Evolutionary conservation across 2,797 vertebrate genomes (phyloP).

Genomic region (Sus cebifrons): DNA sequence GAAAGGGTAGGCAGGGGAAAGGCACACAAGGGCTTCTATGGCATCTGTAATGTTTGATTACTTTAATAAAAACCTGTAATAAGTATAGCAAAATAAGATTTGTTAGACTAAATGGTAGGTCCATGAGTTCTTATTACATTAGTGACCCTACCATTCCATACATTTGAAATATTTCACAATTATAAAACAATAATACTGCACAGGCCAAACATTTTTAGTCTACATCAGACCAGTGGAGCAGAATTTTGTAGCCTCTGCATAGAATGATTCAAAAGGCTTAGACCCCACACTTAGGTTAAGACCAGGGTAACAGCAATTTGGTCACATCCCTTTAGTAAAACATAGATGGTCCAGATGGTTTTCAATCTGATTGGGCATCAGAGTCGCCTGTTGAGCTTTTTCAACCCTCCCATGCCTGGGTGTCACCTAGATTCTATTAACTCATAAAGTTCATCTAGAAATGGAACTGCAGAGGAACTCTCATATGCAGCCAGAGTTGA

Average conservation of each 20-base stretch:
- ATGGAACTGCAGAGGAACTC: neutral
- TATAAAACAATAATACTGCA: neutral
- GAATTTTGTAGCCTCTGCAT: neutral
- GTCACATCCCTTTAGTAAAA: neutral
- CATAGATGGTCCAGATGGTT: neutral
- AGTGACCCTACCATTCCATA: constrained; percentile 1
- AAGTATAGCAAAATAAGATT: constrained; percentile 55
- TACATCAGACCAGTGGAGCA: neutral
- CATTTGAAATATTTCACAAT: constrained; percentile 65
- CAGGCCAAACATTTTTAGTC: neutral
- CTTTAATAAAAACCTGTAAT: constrained; percentile 68
- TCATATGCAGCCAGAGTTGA: neutral
- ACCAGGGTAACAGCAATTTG: neutral
- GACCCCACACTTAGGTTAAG: neutral
- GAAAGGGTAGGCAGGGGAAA: neutral
- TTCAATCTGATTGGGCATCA: neutral
- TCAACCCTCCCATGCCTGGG: neutral
- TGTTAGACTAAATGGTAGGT: neutral
- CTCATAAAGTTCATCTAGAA: neutral
- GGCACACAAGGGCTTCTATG: neutral
- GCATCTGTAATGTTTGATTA: constrained; percentile 61
- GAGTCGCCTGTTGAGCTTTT: neutral
- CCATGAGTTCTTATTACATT: constrained; percentile 41
- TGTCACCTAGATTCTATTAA: neutral
- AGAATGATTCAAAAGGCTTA: neutral